Percentiles rank a stretch among this genome's conserved stretches.
These are phyloP conservation scores for Heliangelus exortis DNA, from an alignment of 2,797 vertebrate species.

Conservation along the genomic window DNA sequence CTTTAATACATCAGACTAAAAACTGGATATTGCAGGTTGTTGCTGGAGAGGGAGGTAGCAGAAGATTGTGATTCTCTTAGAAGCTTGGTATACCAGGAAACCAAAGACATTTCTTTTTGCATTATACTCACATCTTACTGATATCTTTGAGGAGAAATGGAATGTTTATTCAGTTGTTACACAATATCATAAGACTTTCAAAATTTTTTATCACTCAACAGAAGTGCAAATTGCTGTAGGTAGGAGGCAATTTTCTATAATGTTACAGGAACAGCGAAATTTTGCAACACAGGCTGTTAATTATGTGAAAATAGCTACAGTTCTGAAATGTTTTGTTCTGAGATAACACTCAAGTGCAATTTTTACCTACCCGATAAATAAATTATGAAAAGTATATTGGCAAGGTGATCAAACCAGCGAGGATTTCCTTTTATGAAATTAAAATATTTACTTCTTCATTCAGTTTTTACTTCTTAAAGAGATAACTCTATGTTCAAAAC, in stretches of 20 bases:
- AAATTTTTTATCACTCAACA: background rate
- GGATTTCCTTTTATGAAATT: background rate
- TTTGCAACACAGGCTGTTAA: background rate
- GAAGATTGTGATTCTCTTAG: background rate
- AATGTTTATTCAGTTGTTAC: background rate
- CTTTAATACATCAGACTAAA: background rate
- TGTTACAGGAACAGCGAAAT: background rate
- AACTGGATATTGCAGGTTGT: background rate
- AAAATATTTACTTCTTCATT: background rate
- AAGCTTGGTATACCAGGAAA: background rate
- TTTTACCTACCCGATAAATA: background rate
- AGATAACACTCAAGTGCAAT: background rate
- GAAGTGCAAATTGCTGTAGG: background rate
- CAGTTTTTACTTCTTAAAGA: background rate
- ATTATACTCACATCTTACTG: background rate
- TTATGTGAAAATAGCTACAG: background rate
- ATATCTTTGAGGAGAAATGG: background rate
- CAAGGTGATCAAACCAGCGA: background rate
- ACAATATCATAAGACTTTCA: background rate
- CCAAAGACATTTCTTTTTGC: background rate
- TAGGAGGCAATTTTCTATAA: background rate
- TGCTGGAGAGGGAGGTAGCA: background rate
- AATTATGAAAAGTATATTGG: background rate
- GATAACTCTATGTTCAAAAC: background rate
- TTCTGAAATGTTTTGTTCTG: background rate